A percentile compares a stretch with the other conserved stretches of the same genome.
These are phyloP conservation scores for Euwallacea similis DNA, from an alignment of 1,140 invertebrate genomes.

Conservation along the genomic window DNA sequence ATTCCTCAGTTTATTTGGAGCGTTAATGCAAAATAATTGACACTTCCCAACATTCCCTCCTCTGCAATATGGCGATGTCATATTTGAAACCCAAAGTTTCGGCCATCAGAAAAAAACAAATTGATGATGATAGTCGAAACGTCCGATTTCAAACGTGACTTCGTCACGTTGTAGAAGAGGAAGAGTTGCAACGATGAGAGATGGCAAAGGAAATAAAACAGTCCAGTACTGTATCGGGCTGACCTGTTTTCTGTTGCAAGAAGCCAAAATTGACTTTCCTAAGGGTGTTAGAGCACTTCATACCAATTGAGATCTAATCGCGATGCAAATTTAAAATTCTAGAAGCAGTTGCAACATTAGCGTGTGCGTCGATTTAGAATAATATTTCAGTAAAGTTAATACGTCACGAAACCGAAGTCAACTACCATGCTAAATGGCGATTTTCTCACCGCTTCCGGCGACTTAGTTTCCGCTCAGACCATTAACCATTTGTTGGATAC, in stretches of 20 bases:
- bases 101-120: no score
- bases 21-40: no score
- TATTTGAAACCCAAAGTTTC: no score
- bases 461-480: constrained; percentile 51
- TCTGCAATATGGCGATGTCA: no score
- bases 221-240: background rate
- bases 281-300: background rate
- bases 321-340: constrained; percentile 46
- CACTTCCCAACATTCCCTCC: no score
- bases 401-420: constrained; percentile 53
- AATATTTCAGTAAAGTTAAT: constrained; percentile 47
- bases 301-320: constrained; percentile 37
- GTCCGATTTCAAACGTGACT: no score
- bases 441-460: constrained; percentile 55
- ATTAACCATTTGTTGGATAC: constrained; percentile 40
- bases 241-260: background rate
- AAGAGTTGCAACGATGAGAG: background rate
- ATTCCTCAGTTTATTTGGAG: no score
- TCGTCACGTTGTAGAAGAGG: no score
- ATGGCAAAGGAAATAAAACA: background rate
- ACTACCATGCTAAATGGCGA: constrained; percentile 56
- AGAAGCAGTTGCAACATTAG: constrained; percentile 36
- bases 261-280: background rate
- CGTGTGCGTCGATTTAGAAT: constrained; percentile 51
- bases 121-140: no score